Base-by-base conservation (phyloP, 64 coral and sea anemone genomes). In the Montipora foliosa region DNA sequence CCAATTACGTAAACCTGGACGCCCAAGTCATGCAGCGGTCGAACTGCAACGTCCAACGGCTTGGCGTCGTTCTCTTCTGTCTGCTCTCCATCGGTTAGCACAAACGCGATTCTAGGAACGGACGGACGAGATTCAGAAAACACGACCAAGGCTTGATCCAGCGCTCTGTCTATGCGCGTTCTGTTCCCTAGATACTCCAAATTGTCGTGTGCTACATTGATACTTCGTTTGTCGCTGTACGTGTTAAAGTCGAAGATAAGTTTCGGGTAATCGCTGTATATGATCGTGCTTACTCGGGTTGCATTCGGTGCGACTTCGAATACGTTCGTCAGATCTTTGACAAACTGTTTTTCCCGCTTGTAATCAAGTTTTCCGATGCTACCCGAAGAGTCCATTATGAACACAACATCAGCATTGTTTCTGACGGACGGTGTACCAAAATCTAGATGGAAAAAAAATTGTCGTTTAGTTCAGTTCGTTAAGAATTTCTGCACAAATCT, bases 71-170 rank as follows among this genome's bases (percentile, higher is more conserved):
- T 87, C 15, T 95, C 89, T 62, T 68, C 49, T 0, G 89, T 98
- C 15, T 98, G 96, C 8, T 94, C 81, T 78, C 96, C 96, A 15
- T 98, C 96, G 20, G 96, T 94, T n/a, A 98, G 81, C 19, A 98
- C 91, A 86, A 98, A 78, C 1, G 93, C 93, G 5, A 98, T 98
- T 91, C 91, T 98, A 5, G 89, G 87, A 13, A 87, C 93, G 13
- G 87, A 89, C 19, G 77, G 80, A 15, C 96, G 96, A 9, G 89
- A 83, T n/a, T 89, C 62, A 12, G 84, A 87, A 25, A 98, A 91
- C 13, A 98, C 90, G n/a, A 0, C 17, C 49, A 76, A 50, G 15
- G 79, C 89, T 37, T 77, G 50, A 61, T 59, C 75, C 83, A 84
- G 88, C 57, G 84, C 93, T 81, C 92, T 92, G 45, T 98, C 96